Conservation (phyloP, 2,113 vertebrate species). For the Dolichallabes microphthalmus region DNA sequence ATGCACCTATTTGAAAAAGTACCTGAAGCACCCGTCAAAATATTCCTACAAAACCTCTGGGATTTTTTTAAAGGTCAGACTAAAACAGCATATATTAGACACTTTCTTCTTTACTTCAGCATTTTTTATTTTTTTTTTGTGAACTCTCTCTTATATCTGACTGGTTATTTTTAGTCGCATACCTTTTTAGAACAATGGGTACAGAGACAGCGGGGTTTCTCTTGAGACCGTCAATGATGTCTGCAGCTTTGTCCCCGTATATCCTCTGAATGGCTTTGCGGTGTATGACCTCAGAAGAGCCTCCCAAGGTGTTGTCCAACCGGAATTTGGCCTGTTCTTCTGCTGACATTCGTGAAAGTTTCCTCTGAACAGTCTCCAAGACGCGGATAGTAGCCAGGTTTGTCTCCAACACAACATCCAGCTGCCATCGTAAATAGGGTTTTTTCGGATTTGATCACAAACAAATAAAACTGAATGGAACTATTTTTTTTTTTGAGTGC, state of each 20-base stretch:
- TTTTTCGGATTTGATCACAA: not conserved
- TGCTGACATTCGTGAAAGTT: conserved; percentile 90
- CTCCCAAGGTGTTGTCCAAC: conserved; percentile 94
- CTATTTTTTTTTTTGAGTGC: not conserved
- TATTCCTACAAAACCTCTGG: not conserved
- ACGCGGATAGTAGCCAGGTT: conserved; percentile 94
- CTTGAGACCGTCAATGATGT: conserved; percentile 94
- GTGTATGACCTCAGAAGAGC: conserved; percentile 95
- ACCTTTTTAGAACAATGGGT: conserved; percentile 97
- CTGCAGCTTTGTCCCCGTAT: conserved; percentile 94
- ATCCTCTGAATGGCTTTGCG: conserved; percentile 98
- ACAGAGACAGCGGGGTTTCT: conserved; percentile 92
- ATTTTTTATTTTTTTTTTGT: not conserved
- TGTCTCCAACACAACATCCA: conserved; percentile 96
- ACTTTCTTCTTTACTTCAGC: not conserved
- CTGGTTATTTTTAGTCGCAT: conserved; percentile 6
- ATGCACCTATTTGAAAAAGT: not conserved
- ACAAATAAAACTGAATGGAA: not conserved
- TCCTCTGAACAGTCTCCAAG: conserved; percentile 92
- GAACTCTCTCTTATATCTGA: not conserved
- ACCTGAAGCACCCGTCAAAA: not conserved
- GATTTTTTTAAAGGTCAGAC: not conserved
- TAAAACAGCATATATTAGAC: not conserved
- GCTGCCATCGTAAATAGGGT: conserved; percentile 64
- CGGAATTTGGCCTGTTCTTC: conserved; percentile 96